Conservation (phyloP, 2,113 vertebrate species). For the Pogona vitticeps region DNA sequence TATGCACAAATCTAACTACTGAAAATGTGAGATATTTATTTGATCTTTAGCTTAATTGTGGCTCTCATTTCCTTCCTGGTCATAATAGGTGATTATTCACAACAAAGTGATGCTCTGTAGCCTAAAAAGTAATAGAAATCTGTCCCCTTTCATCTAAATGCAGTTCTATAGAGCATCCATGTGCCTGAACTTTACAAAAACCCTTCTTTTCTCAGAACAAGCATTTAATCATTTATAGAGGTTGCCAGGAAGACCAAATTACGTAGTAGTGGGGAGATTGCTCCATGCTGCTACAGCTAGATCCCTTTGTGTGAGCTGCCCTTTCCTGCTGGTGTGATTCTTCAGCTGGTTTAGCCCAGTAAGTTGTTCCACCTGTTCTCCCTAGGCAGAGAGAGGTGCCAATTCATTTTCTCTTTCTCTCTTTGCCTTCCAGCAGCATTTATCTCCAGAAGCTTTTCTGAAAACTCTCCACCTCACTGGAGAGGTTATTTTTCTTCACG, state of each 20-base stretch:
- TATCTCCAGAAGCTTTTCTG: slow-evolving; percentile 38
- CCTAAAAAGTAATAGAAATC: slow-evolving; percentile 25
- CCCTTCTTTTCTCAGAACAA: not conserved
- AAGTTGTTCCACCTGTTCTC: slow-evolving; percentile 53
- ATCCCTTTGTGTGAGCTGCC: slow-evolving; percentile 50
- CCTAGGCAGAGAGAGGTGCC: slow-evolving; percentile 49
- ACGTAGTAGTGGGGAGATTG: slow-evolving; percentile 10
- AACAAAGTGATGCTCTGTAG: not conserved
- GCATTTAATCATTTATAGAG: slow-evolving; percentile 15
- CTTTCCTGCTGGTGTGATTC: slow-evolving; percentile 23
- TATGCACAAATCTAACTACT: not conserved
- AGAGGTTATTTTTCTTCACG: slow-evolving; percentile 39
- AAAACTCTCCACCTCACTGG: slow-evolving; percentile 38
- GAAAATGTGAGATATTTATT: not conserved
- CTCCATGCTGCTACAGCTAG: not conserved
- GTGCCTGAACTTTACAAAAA: slow-evolving; percentile 16
- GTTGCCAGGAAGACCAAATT: slow-evolving; percentile 27
- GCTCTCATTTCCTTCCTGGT: slow-evolving; percentile 25
- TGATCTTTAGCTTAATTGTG: not conserved
- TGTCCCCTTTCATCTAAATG: not conserved
- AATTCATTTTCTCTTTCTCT: slow-evolving; percentile 40
- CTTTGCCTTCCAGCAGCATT: slow-evolving; percentile 50
- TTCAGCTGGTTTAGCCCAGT: slow-evolving; percentile 34
- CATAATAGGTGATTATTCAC: not conserved
- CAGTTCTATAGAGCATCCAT: not conserved